Base-by-base conservation (phyloP, 2,797 vertebrate species). In the Acanthis flammea region DNA sequence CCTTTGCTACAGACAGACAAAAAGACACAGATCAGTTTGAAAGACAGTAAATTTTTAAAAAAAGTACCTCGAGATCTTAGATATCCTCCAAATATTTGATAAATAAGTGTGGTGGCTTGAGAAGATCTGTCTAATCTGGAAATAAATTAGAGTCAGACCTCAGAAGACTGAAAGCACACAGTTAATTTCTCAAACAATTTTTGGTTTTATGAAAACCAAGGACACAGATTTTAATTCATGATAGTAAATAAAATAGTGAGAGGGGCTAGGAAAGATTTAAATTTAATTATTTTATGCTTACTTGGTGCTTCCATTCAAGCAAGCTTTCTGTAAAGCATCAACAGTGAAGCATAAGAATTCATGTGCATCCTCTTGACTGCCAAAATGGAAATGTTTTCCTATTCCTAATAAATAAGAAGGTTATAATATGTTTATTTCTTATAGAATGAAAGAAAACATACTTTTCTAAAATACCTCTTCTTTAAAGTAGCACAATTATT, bases 11-110 rank as follows among this genome's bases (percentile, higher is more conserved):
- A 77, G 37, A 54, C 71, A 60, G 22, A 76, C 35, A 67, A 67
- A 88, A 53, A 86, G 54, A 78, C 48, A 76, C 6, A 70, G 58
- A 61, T 19, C 39, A 37, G 45, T 47, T 72, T 0, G 0, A 79
- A 78, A 37, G 18, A 71, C 2, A 42, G 7, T 8, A 80, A 44
- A 17, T 73, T 23, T 35, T 68, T 63, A 11, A 4, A 7, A 70
- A 70, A 72, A 57, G 91, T 98, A 99, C 99, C 99, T 99, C 98
- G 98, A 47, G 99, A 99, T 96, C 99, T 97, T 57, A 99, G 97
- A 95, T 99, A 99, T 28, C 99, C 99, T 97, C 99, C 99, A 97
- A 99, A 99, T 96, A 99, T 99, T 97, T 99, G 99, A 98, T 99
- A 98, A 92, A 99, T 98, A 62, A 99, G 98, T 10, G 99, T 99